A percentile compares a stretch with the other conserved stretches of the same genome.
phyloP scores from a whole-genome alignment of 1,140 invertebrate species.

The Drosophila repleta region DNA sequence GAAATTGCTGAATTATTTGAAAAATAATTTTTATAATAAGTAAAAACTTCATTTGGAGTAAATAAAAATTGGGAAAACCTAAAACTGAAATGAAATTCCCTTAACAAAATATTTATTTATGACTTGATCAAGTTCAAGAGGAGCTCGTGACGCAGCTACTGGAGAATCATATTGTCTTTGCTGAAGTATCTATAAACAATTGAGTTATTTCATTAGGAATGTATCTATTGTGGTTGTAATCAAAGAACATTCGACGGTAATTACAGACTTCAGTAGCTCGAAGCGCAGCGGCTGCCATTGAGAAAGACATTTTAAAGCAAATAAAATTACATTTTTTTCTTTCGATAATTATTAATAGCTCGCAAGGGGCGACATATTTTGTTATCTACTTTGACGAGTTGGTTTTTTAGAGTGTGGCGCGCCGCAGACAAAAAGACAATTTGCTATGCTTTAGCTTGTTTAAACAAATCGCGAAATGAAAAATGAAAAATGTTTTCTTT shows the following conservation, averaged over 20 bases:
- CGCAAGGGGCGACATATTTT: conserved; percentile 31
- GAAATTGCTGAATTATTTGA: too few relatives aligned
- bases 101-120: too few relatives aligned
- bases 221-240: conserved; percentile 34
- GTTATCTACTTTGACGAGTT: conserved; percentile 48
- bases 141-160: conserved; percentile 27
- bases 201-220: conserved; percentile 22
- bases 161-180: conserved; percentile 1
- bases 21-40: too few relatives aligned
- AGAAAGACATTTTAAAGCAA: conserved; percentile 50
- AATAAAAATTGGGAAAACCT: too few relatives aligned
- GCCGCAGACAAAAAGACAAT: conserved; percentile 36
- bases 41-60: too few relatives aligned
- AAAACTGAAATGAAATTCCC: too few relatives aligned
- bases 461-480: conserved; percentile 53
- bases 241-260: conserved; percentile 51
- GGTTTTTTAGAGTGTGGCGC: neutral
- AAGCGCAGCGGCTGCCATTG: conserved; percentile 21
- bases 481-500: neutral
- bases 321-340: conserved; percentile 58
- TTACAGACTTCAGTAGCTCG: conserved; percentile 56
- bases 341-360: conserved; percentile 62
- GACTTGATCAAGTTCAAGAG: too few relatives aligned
- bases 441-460: conserved; percentile 38
- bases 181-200: conserved; percentile 6